Evolutionary conservation across 2,797 vertebrate genomes (phyloP).

Genomic region (Cichlasoma orientale): DNA sequence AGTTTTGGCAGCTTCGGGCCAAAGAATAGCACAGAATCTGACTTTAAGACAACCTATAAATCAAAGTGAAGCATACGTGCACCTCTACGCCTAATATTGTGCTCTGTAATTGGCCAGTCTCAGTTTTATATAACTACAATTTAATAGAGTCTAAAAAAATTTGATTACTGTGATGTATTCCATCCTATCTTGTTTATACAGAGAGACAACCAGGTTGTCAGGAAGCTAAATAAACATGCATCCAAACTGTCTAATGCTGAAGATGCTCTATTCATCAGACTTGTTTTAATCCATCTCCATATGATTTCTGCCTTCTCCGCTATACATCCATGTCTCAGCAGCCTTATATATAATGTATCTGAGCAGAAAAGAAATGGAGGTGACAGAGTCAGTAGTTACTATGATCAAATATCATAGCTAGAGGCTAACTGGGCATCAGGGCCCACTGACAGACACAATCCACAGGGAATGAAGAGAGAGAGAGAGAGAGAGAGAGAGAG

Average conservation of each 20-base stretch:
- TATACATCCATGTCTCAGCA: constrained; percentile 90
- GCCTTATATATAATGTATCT: constrained; percentile 92
- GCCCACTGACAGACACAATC: constrained; percentile 88
- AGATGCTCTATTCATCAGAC: constrained; percentile 87
- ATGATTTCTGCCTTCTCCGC: constrained; percentile 83
- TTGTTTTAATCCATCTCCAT: constrained; percentile 94
- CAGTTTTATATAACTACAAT: constrained; percentile 30
- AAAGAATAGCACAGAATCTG: background rate
- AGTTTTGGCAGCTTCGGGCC: background rate
- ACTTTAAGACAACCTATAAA: background rate
- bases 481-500: constrained; percentile 14
- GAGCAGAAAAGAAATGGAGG: constrained; percentile 88
- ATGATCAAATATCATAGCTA: constrained; percentile 97
- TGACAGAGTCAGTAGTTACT: constrained; percentile 95
- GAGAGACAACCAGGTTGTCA: constrained; percentile 90
- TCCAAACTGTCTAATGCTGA: constrained; percentile 72
- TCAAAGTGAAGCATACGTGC: background rate
- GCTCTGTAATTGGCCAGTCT: constrained; percentile 23
- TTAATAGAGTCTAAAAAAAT: constrained; percentile 45
- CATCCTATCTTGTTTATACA: constrained; percentile 84
- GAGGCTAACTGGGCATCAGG: constrained; percentile 92
- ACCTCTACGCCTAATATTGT: background rate
- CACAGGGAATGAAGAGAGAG: constrained; percentile 74
- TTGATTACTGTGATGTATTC: constrained; percentile 58
- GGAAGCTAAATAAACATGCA: constrained; percentile 90